These are phyloP conservation scores for Ginglymostoma cirratum DNA, from an alignment of 2,113 vertebrate genomes.

Conservation along the genomic window DNA sequence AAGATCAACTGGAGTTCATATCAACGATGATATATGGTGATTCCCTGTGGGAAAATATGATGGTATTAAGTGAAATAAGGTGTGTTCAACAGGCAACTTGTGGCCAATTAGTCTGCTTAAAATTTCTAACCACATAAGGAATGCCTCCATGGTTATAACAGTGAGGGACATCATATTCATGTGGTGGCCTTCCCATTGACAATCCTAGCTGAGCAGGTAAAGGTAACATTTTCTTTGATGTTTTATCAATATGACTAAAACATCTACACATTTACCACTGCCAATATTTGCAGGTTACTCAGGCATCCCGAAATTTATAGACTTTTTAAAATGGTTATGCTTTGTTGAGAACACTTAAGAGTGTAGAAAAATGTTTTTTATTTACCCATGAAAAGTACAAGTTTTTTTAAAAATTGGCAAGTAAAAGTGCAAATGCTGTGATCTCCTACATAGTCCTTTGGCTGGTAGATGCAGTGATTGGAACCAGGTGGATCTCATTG, in stretches of 20 bases:
- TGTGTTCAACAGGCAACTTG: background rate
- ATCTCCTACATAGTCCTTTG: background rate
- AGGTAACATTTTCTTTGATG: background rate
- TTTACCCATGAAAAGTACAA: background rate
- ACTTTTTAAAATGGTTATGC: background rate
- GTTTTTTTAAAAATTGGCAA: background rate
- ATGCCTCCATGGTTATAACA: background rate
- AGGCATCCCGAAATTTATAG: background rate
- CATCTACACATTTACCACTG: background rate
- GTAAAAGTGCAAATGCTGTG: background rate
- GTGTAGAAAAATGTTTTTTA: background rate
- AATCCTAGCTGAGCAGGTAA: background rate
- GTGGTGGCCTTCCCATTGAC: background rate
- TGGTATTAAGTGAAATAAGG: background rate
- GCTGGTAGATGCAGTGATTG: background rate
- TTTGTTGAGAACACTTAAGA: background rate
- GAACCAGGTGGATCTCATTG: too few species aligned
- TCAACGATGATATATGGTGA: background rate
- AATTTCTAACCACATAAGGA: background rate
- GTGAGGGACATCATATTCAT: background rate
- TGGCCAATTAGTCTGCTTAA: background rate
- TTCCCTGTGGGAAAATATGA: background rate
- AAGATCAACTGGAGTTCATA: background rate
- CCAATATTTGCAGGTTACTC: background rate
- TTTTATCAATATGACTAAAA: background rate